These are phyloP conservation scores for Gymnocephalus cernua DNA, from an alignment of 2,113 vertebrate genomes.

Conservation along the genomic window DNA sequence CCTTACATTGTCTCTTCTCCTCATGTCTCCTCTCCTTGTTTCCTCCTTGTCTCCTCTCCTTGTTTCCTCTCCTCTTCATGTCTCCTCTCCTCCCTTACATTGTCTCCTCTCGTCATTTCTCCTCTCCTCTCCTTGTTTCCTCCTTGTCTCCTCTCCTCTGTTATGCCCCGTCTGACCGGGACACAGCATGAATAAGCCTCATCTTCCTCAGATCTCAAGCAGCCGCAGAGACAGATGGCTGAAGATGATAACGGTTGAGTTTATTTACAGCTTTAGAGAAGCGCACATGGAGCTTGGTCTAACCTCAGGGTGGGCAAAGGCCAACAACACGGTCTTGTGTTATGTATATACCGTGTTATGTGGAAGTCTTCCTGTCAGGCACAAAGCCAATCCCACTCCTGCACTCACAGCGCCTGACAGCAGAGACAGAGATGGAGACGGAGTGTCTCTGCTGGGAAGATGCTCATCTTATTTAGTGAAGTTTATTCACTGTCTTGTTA, in stretches of 20 bases:
- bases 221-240: neutral
- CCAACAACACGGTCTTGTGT: neutral
- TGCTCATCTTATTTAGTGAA: neutral
- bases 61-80: neutral
- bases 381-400: neutral
- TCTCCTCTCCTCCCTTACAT: neutral
- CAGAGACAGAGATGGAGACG: neutral
- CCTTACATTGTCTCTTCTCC: neutral
- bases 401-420: neutral
- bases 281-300: neutral
- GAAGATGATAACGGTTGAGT: neutral
- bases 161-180: neutral
- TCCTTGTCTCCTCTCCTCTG: neutral
- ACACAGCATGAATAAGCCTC: neutral
- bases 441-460: neutral
- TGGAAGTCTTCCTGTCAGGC: conserved; percentile 1
- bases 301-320: neutral
- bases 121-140: neutral
- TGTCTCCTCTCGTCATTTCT: neutral
- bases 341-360: too few relatives aligned
- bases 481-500: conserved; percentile 1
- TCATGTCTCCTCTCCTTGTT: neutral
- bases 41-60: neutral
- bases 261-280: neutral
- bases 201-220: neutral